A percentile compares a stretch with the other conserved stretches of the same genome.
Conservation (phyloP, 1,140 invertebrate species). For the Phenacoccus solenopsis region DNA sequence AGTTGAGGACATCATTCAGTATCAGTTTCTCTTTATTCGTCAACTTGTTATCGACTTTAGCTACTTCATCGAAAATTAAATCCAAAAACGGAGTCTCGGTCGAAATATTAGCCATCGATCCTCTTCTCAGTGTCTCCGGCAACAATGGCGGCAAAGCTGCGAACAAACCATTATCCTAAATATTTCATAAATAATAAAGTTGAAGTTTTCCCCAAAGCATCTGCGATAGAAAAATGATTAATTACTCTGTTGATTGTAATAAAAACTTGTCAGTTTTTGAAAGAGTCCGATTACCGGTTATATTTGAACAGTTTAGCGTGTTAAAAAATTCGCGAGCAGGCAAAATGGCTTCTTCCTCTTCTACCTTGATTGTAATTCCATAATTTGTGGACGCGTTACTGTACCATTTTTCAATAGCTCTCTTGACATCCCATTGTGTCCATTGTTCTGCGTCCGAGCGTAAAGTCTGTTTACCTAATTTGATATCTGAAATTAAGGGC, state of each 20-base stretch:
- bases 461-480: background rate
- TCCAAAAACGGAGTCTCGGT: background rate
- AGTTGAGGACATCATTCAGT: background rate
- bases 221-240: background rate
- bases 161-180: background rate
- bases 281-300: background rate
- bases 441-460: background rate
- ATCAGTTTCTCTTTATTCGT: background rate
- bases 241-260: background rate
- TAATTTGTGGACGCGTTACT: background rate
- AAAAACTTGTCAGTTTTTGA: background rate
- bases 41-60: background rate
- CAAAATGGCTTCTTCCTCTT: background rate
- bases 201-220: background rate
- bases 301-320: slow-evolving; percentile 3
- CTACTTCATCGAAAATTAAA: background rate
- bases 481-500: background rate
- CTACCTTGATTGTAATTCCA: background rate
- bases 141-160: background rate
- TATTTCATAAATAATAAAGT: background rate
- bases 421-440: background rate
- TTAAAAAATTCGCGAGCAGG: slow-evolving; percentile 6
- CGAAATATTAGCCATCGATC: background rate
- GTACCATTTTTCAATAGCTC: background rate
- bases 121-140: background rate